phyloP scores from a whole-genome alignment of 2,797 vertebrate species.

The Ceryle rudis region DNA sequence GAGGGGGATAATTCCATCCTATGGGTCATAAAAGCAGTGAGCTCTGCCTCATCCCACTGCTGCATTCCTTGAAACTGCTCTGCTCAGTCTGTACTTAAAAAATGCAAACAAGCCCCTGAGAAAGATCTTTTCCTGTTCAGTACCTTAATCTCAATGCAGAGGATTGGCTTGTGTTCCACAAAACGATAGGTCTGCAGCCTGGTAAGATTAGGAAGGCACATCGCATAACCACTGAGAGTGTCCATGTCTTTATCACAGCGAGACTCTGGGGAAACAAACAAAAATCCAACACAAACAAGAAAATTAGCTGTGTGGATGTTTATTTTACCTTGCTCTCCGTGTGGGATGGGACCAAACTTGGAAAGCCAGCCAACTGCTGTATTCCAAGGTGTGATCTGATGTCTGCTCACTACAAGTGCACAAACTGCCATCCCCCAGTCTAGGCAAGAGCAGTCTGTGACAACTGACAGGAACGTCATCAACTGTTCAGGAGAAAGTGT shows the following conservation, averaged over 20 bases:
- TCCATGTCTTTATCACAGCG: slow-evolving; percentile 98
- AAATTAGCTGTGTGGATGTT: neutral
- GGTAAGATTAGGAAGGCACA: slow-evolving; percentile 96
- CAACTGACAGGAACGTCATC: neutral
- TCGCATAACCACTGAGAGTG: slow-evolving; percentile 92
- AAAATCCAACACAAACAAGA: neutral
- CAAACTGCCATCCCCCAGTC: neutral
- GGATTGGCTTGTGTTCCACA: slow-evolving; percentile 86
- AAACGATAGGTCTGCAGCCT: slow-evolving; percentile 84
- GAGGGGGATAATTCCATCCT: neutral
- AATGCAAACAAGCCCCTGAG: fast-evolving
- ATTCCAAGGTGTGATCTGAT: neutral
- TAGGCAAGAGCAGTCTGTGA: neutral
- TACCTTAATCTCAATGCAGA: slow-evolving; percentile 98
- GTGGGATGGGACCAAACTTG: neutral
- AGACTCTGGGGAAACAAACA: slow-evolving; percentile 81
- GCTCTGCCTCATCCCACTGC: neutral
- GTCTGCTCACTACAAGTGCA: neutral
- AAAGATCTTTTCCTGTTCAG: no score
- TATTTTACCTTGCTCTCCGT: neutral
- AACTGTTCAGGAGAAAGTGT: neutral
- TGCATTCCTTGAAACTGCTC: neutral
- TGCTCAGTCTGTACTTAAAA: fast-evolving
- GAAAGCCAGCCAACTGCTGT: neutral
- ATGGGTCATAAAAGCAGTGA: fast-evolving